Percentiles rank a stretch among this genome's conserved stretches.
Conservation (phyloP, 2,888 invertebrate species). For the Ditylenchus weischeri region DNA sequence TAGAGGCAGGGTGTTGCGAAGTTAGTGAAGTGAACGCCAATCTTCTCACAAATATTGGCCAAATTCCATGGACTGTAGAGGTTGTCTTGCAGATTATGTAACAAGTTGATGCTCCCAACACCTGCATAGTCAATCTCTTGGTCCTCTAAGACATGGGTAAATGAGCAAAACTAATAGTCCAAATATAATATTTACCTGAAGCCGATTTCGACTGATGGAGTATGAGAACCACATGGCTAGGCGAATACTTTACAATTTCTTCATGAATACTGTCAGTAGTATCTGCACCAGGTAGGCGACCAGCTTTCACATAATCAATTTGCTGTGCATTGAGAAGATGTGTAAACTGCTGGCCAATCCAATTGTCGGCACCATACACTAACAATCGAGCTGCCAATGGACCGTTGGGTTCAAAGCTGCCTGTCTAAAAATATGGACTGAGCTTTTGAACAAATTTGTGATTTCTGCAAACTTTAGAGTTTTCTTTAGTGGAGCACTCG, state of each 20-base stretch:
- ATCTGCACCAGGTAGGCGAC: constrained; percentile 28
- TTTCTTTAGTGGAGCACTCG: neutral
- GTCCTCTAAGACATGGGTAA: constrained; percentile 26
- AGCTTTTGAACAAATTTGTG: no score
- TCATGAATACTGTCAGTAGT: constrained; percentile 27
- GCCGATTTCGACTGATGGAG: neutral
- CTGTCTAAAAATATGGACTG: no score
- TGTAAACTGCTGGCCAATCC: constrained; percentile 39
- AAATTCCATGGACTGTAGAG: constrained; percentile 54
- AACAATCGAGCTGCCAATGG: constrained; percentile 24
- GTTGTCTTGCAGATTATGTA: constrained; percentile 47
- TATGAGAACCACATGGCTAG: constrained; percentile 41
- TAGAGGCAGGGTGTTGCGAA: constrained; percentile 32
- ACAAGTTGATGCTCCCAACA: constrained; percentile 38
- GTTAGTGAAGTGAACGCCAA: constrained; percentile 49
- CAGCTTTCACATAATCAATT: constrained; percentile 25
- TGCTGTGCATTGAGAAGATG: constrained; percentile 21
- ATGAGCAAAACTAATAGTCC: no score
- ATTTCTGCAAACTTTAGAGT: no score
- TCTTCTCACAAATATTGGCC: constrained; percentile 42
- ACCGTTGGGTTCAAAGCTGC: no score
- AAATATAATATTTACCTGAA: no score
- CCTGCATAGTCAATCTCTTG: constrained; percentile 29
- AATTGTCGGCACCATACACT: constrained; percentile 39
- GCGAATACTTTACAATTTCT: constrained; percentile 33